Conservation (phyloP, 2,888 invertebrate genomes). For the Drosophila birchii region DNA sequence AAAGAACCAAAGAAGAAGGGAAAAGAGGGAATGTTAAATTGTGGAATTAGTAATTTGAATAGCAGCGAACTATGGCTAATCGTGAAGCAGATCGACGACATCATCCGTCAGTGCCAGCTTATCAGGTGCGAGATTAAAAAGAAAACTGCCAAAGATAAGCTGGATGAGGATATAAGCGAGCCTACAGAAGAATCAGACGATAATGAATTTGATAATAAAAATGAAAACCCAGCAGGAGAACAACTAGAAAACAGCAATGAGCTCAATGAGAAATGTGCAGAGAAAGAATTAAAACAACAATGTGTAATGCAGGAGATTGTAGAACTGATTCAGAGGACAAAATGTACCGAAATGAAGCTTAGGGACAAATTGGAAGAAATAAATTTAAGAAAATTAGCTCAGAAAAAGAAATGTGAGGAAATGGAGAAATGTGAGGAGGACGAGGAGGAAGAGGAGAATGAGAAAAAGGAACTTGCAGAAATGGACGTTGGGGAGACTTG, state of each 20-base stretch:
- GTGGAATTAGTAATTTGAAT: background rate
- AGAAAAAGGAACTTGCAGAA: no score
- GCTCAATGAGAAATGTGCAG: no score
- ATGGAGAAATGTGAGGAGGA: no score
- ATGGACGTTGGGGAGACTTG: no score
- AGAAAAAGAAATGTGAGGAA: background rate
- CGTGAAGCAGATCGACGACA: slow-evolving; percentile 27
- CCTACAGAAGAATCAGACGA: background rate
- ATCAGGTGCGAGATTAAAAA: background rate
- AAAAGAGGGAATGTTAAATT: no score
- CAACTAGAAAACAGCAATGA: background rate
- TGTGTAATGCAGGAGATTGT: background rate
- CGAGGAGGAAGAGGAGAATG: no score
- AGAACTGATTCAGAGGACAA: background rate
- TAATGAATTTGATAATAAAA: background rate
- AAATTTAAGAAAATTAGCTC: background rate
- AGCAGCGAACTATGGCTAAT: background rate
- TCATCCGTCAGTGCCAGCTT: slow-evolving; percentile 37
- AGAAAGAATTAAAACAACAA: background rate
- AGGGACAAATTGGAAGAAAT: background rate
- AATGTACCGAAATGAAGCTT: background rate
- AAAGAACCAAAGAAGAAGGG: background rate
- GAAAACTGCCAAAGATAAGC: background rate
- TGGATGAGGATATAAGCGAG: background rate
- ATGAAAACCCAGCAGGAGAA: background rate